These are phyloP conservation scores for Metaphire vulgaris DNA, from an alignment of 1,140 invertebrate species.

Conservation along the genomic window DNA sequence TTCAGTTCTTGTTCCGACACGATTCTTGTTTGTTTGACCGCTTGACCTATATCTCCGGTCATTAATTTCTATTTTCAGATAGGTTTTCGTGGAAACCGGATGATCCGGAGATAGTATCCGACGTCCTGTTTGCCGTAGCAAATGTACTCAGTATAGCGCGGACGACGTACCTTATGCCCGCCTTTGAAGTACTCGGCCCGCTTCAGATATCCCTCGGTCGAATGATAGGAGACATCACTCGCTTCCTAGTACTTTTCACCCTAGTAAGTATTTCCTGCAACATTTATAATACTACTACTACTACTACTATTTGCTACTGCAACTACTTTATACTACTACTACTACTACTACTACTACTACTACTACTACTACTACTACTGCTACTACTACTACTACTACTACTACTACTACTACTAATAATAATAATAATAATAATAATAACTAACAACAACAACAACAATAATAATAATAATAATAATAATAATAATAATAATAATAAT, in stretches of 20 bases:
- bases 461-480: slow-evolving; percentile 6
- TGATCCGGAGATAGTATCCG: slow-evolving; percentile 51
- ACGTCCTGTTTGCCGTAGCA: slow-evolving; percentile 51
- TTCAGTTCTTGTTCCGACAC: too few species aligned
- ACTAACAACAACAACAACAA: neutral
- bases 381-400: too few species aligned
- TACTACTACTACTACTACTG: too few species aligned
- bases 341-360: slow-evolving; percentile 8
- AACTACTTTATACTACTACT: too few species aligned
- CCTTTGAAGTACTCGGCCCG: slow-evolving; percentile 52
- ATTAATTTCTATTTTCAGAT: slow-evolving; percentile 34
- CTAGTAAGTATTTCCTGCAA: too few species aligned
- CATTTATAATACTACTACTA: too few species aligned
- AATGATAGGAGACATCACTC: slow-evolving; percentile 52
- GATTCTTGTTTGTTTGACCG: too few species aligned
- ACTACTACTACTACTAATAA: too few species aligned
- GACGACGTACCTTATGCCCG: slow-evolving; percentile 52
- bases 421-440: too few species aligned
- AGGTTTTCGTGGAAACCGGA: slow-evolving; percentile 49
- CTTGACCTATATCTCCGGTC: too few species aligned
- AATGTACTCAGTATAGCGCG: slow-evolving; percentile 52
- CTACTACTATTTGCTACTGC: too few species aligned
- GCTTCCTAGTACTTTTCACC: slow-evolving; percentile 51
- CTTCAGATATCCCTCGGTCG: slow-evolving; percentile 51
- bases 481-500: slow-evolving; percentile 10